Conservation (phyloP, 2,797 vertebrate species). For the Tokudaia tokunoshimensis region DNA sequence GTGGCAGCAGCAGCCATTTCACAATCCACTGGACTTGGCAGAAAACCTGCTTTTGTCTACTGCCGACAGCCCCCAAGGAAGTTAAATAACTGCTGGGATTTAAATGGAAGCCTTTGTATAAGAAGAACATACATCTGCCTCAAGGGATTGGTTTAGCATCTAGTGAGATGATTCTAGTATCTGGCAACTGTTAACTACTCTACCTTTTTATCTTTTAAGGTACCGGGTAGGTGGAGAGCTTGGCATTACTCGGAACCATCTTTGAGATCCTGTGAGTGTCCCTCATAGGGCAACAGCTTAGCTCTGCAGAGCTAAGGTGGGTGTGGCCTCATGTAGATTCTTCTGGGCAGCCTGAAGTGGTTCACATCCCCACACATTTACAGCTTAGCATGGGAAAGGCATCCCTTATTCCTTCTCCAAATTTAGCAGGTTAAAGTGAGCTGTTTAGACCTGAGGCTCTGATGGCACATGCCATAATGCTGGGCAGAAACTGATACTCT, state of each 20-base stretch:
- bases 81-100: background rate
- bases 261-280: background rate
- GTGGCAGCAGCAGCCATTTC: background rate
- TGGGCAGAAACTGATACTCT: rapidly evolving
- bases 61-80: background rate
- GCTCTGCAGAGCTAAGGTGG: background rate
- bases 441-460: background rate
- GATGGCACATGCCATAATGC: rapidly evolving
- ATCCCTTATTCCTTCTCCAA: background rate
- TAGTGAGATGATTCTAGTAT: background rate
- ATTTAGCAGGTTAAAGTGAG: background rate
- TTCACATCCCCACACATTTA: background rate
- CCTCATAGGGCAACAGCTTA: rapidly evolving
- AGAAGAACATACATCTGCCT: background rate
- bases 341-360: background rate
- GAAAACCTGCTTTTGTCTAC: background rate
- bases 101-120: background rate
- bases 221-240: rapidly evolving
- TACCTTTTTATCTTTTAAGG: background rate
- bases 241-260: background rate
- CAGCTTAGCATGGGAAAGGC: background rate
- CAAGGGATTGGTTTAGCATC: background rate
- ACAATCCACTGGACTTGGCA: background rate
- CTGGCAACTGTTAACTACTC: rapidly evolving
- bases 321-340: background rate